These are phyloP conservation scores for Sebastes miniatus DNA, from an alignment of 2,797 vertebrate species.

Conservation along the genomic window DNA sequence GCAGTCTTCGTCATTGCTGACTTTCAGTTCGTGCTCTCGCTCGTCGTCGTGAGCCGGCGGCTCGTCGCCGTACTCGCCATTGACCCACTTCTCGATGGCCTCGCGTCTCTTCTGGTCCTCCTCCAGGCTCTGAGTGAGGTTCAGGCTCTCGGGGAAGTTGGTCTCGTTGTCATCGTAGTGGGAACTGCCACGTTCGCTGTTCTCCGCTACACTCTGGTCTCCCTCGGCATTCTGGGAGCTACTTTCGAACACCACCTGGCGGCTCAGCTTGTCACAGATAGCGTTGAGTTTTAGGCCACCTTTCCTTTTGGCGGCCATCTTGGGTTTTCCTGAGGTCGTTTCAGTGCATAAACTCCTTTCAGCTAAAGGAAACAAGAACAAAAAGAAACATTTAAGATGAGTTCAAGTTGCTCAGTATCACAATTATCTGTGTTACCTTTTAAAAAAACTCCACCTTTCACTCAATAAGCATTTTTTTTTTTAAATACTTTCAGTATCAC, in stretches of 20 bases:
- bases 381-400: slow-evolving; percentile 18
- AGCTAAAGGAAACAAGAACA: slow-evolving; percentile 80
- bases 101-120: slow-evolving; percentile 96
- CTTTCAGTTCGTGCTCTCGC: slow-evolving; percentile 73
- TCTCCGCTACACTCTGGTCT: slow-evolving; percentile 82
- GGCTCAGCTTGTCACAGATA: slow-evolving; percentile 99
- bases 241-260: slow-evolving; percentile 95
- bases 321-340: slow-evolving; percentile 96
- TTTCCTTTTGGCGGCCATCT: slow-evolving; percentile 99
- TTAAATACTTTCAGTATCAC: not conserved
- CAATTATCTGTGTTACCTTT: not conserved
- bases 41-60: slow-evolving; percentile 71
- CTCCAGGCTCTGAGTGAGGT: slow-evolving; percentile 86
- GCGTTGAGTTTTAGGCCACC: slow-evolving; percentile 99
- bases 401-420: slow-evolving; percentile 5
- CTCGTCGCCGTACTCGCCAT: slow-evolving; percentile 96
- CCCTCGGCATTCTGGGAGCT: slow-evolving; percentile 85
- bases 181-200: slow-evolving; percentile 84
- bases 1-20: slow-evolving; percentile 79
- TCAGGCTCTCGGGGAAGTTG: slow-evolving; percentile 84
- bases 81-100: slow-evolving; percentile 99
- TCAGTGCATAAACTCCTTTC: slow-evolving; percentile 99
- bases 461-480: slow-evolving; percentile 1
- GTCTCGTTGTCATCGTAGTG: slow-evolving; percentile 83
- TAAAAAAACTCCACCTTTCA: not conserved